phyloP scores from a whole-genome alignment of 2,797 vertebrate genomes.

The Gobio occitaniae region DNA sequence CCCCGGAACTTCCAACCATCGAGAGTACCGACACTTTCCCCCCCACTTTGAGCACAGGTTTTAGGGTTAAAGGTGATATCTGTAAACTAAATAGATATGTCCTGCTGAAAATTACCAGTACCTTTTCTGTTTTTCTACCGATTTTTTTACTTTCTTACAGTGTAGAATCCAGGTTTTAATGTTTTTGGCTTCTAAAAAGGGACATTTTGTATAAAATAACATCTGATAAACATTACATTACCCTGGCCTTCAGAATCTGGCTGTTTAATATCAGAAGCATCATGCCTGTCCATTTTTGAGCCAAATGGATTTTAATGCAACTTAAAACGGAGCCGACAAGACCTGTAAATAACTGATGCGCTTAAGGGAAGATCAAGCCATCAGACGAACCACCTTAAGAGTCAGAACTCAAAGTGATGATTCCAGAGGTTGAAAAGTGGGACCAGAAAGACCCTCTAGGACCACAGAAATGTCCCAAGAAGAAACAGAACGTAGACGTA shows the following conservation, averaged over 20 bases:
- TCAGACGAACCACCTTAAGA: background rate
- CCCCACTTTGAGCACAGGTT: too few relatives aligned
- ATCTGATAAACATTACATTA: background rate
- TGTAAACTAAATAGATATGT: background rate
- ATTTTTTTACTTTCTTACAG: background rate
- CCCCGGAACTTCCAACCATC: background rate
- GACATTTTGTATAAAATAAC: slow-evolving; percentile 1
- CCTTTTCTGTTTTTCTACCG: background rate
- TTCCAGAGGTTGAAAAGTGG: background rate
- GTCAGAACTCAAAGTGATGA: background rate
- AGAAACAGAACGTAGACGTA: background rate
- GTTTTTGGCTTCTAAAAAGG: background rate
- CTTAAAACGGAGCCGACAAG: background rate
- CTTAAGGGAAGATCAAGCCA: background rate
- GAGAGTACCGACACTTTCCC: too few relatives aligned
- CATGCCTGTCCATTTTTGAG: background rate
- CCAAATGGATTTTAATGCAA: background rate
- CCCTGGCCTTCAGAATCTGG: background rate
- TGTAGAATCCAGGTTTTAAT: background rate
- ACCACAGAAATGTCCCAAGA: background rate
- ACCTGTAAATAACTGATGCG: background rate
- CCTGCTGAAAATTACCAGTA: background rate
- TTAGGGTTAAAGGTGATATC: background rate
- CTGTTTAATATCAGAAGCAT: background rate
- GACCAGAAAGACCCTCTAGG: background rate